These are phyloP conservation scores for Fringilla coelebs DNA, from an alignment of 2,797 vertebrate genomes.

Conservation along the genomic window DNA sequence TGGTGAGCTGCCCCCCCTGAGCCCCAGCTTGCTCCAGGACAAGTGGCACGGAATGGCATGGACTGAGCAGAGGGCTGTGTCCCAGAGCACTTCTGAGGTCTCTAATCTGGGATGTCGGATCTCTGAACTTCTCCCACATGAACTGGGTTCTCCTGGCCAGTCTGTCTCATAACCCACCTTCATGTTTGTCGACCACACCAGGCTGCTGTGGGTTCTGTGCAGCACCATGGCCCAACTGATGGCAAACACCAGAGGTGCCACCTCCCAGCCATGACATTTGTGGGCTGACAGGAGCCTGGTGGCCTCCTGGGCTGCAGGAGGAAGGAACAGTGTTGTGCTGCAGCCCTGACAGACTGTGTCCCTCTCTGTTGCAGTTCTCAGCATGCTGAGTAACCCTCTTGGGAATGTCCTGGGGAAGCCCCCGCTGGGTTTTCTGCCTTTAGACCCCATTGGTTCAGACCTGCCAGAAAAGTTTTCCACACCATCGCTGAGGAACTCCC, in stretches of 20 bases:
- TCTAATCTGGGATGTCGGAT: rapidly evolving
- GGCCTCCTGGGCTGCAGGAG: neutral
- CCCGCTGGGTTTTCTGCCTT: slow-evolving; percentile 81
- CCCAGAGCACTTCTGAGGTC: no score
- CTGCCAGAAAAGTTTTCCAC: slow-evolving; percentile 89
- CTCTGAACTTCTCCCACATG: neutral
- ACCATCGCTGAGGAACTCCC: slow-evolving; percentile 81
- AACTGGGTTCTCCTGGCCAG: neutral
- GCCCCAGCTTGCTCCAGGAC: neutral
- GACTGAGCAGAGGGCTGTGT: neutral
- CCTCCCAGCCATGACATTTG: rapidly evolving
- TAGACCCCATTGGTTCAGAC: slow-evolving; percentile 84
- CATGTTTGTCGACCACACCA: neutral
- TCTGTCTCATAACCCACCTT: neutral
- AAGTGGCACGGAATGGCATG: neutral
- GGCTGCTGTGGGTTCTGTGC: neutral
- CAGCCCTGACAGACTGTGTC: neutral
- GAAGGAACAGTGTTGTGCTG: neutral
- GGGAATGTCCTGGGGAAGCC: slow-evolving; percentile 83
- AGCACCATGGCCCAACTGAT: rapidly evolving
- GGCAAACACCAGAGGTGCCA: neutral
- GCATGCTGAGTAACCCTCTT: slow-evolving; percentile 88
- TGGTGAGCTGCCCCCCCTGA: neutral
- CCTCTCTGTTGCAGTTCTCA: slow-evolving; percentile 80
- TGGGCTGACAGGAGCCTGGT: neutral